Evolutionary conservation across 1,140 invertebrate species (phyloP), one percentile per base, ranked within the genome.

Genomic region (Drosophila dunni): DNA sequence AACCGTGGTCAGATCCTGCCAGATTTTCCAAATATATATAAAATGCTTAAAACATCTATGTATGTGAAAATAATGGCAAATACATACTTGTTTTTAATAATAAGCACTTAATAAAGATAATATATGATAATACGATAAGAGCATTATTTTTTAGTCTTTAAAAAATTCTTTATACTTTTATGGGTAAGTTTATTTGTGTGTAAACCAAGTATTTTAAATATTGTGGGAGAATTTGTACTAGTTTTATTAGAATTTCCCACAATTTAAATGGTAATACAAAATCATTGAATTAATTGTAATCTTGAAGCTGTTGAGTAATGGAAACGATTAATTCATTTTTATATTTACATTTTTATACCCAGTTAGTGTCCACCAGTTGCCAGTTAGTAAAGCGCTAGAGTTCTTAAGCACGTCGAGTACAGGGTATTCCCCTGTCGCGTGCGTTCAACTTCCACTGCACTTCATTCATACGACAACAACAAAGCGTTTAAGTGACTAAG

Each of bases 21-120:
- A 66, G 15, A 56, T 57, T 34, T 46, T 33, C 24, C 24, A 29
- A 44, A 54, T 15, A 45, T n/a, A 56, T 17, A 56, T 36, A 10
- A 36, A 33, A 65, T 54, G 63, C 63, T 66, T 66, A 13, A 36
- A 66, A 56, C 10, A 66, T 36, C 11, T 62, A 54, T 65, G 38
- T 65, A 65, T 40, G 50, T 56, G 20, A 17, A 42, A 65, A 44
- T 15, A 7, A 50, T 40, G 13, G 51, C 61, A 53, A 56, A 64
- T 81, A 38, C 50, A 65, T 71, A 71, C 45, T 46, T 65, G 62
- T 64, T 71, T 63, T 44, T 56, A 48, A 48, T 48, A 56, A 50
- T 36, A 81, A 65, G 60, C 80, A 73, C 54, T 68, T 64, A 33
- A 81, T 81, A 81, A 78, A 81, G 69, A 81, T 77, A 81, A 50